These are phyloP conservation scores for Aplidium turbinatum DNA, from an alignment of 23 tunicate species.

Conservation along the genomic window DNA sequence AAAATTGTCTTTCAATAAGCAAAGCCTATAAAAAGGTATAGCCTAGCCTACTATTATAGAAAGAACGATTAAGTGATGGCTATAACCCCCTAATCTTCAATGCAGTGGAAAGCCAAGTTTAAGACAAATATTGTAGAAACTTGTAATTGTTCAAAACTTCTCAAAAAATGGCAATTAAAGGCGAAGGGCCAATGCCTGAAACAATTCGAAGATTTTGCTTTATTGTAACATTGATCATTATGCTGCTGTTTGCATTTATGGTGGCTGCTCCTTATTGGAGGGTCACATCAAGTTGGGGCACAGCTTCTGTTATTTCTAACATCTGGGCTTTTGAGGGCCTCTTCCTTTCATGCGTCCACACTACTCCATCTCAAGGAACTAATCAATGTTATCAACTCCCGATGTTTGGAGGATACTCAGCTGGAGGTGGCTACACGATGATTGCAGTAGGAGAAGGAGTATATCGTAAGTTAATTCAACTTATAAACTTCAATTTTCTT, in stretches of 20 bases:
- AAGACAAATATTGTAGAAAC: too few relatives aligned
- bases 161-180: slow-evolving; percentile 19
- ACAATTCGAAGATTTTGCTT: slow-evolving; percentile 11
- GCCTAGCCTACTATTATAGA: too few relatives aligned
- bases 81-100: too few relatives aligned
- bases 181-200: slow-evolving; percentile 17
- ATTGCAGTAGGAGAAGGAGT: too few relatives aligned
- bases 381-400: slow-evolving; percentile 70
- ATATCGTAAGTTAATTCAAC: too few relatives aligned
- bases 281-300: slow-evolving; percentile 54
- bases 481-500: too few relatives aligned
- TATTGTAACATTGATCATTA: neutral
- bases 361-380: slow-evolving; percentile 29
- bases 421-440: slow-evolving; percentile 7
- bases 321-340: slow-evolving; percentile 74
- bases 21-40: too few relatives aligned
- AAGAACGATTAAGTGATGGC: too few relatives aligned
- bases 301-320: slow-evolving; percentile 46
- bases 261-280: slow-evolving; percentile 81
- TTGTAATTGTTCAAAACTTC: too few relatives aligned
- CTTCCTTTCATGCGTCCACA: slow-evolving; percentile 61
- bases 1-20: too few relatives aligned
- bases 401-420: slow-evolving; percentile 8
- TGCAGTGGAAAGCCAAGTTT: too few relatives aligned
- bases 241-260: slow-evolving; percentile 24